These are phyloP conservation scores for Euplexia lucipara DNA, from an alignment of 2,888 invertebrate genomes.

Conservation along the genomic window DNA sequence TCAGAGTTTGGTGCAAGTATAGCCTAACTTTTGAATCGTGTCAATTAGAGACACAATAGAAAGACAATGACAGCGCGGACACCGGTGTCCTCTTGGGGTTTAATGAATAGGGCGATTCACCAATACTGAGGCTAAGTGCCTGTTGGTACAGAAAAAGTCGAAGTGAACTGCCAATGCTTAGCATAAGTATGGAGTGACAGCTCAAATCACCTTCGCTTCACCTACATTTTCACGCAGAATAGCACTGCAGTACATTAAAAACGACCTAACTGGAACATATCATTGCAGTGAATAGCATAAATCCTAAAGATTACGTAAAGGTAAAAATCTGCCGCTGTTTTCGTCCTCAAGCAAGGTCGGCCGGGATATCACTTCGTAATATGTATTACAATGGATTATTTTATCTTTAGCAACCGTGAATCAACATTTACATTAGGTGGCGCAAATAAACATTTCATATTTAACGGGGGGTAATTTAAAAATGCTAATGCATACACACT, in stretches of 20 bases:
- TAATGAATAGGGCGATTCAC: too few species aligned
- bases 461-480: slow-evolving; percentile 32
- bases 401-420: slow-evolving; percentile 19
- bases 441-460: slow-evolving; percentile 19
- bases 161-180: too few species aligned
- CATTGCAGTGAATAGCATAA: slow-evolving; percentile 1
- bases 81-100: too few species aligned
- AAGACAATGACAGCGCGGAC: too few species aligned
- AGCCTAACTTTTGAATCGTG: too few species aligned
- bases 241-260: neutral
- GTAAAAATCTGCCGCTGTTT: slow-evolving; percentile 42
- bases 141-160: too few species aligned
- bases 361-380: slow-evolving; percentile 1
- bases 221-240: too few species aligned
- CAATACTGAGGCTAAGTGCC: too few species aligned
- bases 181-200: too few species aligned
- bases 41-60: too few species aligned
- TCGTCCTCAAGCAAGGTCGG: slow-evolving; percentile 20
- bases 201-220: too few species aligned
- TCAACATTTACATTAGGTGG: slow-evolving; percentile 24
- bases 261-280: neutral
- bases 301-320: slow-evolving; percentile 10
- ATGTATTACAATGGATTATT: slow-evolving; percentile 42
- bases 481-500: slow-evolving; percentile 9
- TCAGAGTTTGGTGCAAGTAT: too few species aligned